Base-by-base conservation (phyloP, 1,140 invertebrate genomes). In the Sminthurides bifidus region DNA sequence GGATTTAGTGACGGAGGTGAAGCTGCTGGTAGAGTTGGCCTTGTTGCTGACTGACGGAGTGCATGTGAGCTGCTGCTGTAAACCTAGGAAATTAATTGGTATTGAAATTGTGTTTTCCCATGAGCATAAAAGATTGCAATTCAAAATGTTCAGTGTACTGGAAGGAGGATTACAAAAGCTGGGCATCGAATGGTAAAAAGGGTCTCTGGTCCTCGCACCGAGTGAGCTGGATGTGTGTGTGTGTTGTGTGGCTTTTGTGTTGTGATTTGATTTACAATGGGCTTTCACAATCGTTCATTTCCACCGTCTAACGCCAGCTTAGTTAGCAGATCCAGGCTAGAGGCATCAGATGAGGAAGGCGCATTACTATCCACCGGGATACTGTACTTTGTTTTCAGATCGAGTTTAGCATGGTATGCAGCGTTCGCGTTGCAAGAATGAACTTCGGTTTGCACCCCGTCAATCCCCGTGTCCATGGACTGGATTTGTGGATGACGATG, bases 41-140 rank as follows among this genome's bases (percentile, higher is more conserved):
- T 35, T 35, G 33, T 35, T 35, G 10, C n/a, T 12, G 33, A n/a
- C 10, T 35, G 10, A 35, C 33, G 33, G 33, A 35, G 33, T 12
- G 33, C n/a, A 12, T 35, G 10, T 35, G n/a, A 35, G n/a, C 10
- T 35, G 33, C 33, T 10, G 10, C n/a, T 10, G 33, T 10, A 38
- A 40, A 57, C 54, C 54, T 56, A 30, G 59, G 45, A 55, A 61
- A 61, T 61, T 61, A 61, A 61, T 61, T 61, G 60, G 56, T 19
- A 61, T 61, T 27, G 52, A 61, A 61, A 53, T 58, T 46, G 55
- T 58, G 56, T 61, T 61, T 61, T 58, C 60, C 60, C 55, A 61
- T 45, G 56, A 52, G 60, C 38, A 38, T 33, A 54, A 55, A 51
- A 55, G 52, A 53, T 31, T 31, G 49, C 49, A 33, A 58, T 61